A percentile compares a stretch with the other conserved stretches of the same genome.
phyloP scores from a whole-genome alignment of 2,888 invertebrate genomes.

The Andrena flavipes region DNA sequence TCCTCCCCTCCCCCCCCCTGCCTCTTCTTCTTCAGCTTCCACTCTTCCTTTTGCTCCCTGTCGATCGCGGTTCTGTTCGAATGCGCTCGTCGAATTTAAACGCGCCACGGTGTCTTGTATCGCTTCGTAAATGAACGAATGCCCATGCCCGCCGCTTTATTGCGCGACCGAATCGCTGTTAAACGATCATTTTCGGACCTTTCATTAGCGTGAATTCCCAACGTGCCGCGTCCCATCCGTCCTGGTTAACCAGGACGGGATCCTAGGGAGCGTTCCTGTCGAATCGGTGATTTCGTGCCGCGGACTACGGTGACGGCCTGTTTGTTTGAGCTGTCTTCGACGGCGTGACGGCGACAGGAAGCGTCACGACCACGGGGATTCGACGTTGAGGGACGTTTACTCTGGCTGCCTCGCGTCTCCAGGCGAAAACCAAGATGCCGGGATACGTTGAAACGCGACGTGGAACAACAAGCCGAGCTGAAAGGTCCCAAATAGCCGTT shows the following conservation, averaged over 20 bases:
- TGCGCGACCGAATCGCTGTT: conserved; percentile 57
- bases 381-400: conserved; percentile 65
- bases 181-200: conserved; percentile 59
- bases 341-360: conserved; percentile 71
- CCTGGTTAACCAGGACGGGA: too few species aligned
- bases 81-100: conserved; percentile 73
- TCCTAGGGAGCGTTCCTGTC: neutral
- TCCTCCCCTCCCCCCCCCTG: too few species aligned
- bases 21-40: conserved; percentile 17
- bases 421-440: conserved; percentile 64
- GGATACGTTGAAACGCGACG: conserved; percentile 38
- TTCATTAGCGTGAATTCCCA: conserved; percentile 39
- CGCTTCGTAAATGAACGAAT: conserved; percentile 69
- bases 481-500: conserved; percentile 47
- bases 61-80: conserved; percentile 69
- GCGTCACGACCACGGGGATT: conserved; percentile 61
- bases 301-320: conserved; percentile 69
- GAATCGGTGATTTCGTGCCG: conserved; percentile 1
- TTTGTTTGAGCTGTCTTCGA: conserved; percentile 81
- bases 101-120: conserved; percentile 69
- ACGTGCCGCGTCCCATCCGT: neutral
- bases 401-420: conserved; percentile 58
- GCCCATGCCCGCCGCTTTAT: conserved; percentile 60
- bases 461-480: conserved; percentile 61
- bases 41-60: conserved; percentile 57